Conservation (phyloP, 1,140 invertebrate genomes). For the Bombyx mori region DNA sequence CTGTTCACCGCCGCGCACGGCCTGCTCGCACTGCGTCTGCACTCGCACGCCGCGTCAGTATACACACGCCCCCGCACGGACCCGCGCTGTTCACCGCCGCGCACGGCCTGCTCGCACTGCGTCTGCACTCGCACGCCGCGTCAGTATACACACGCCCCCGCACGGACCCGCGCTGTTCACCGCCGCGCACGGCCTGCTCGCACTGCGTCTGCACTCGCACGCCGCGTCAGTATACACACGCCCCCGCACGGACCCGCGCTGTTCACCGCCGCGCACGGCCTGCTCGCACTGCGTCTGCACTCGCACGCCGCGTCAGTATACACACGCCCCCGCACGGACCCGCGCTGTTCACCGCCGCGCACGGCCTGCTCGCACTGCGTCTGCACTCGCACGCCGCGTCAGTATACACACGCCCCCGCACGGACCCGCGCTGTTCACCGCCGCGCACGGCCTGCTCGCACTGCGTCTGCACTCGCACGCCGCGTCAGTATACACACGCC, state of each 20-base stretch:
- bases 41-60: too few relatives aligned
- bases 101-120: slow-evolving; percentile 74
- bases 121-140: too few relatives aligned
- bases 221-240: too few relatives aligned
- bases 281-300: slow-evolving; percentile 63
- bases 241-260: slow-evolving; percentile 49
- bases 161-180: slow-evolving; percentile 71
- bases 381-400: too few relatives aligned
- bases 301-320: too few relatives aligned
- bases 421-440: slow-evolving; percentile 54
- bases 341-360: slow-evolving; percentile 74
- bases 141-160: too few relatives aligned
- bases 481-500: background rate
- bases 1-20: slow-evolving; percentile 76
- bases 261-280: slow-evolving; percentile 75
- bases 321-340: slow-evolving; percentile 12
- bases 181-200: slow-evolving; percentile 74
- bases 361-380: slow-evolving; percentile 73
- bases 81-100: slow-evolving; percentile 75
- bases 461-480: slow-evolving; percentile 19
- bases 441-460: slow-evolving; percentile 13
- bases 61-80: too few relatives aligned
- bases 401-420: slow-evolving; percentile 74
- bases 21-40: slow-evolving; percentile 65
- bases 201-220: slow-evolving; percentile 31